Base-by-base conservation (phyloP, 2,888 invertebrate species). In the Cephus sareptanus region DNA sequence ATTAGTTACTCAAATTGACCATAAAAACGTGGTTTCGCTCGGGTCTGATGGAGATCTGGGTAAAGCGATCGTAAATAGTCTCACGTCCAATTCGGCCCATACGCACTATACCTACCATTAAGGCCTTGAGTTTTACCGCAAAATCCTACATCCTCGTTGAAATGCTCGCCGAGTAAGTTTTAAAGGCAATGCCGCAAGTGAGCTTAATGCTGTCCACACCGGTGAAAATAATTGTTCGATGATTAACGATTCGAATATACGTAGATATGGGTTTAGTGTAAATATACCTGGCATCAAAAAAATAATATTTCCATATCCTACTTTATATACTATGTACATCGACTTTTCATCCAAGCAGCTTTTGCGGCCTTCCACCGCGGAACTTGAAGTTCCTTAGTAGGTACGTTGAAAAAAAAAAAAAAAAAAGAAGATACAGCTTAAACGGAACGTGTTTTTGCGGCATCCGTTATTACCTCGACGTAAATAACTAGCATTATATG, bases 1-100 rank as follows among this genome's bases (percentile, higher is more conserved):
- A 87, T 86, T 87, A 84, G 85, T 85, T 85, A 86, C 85, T 85
- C 85, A 86, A 89, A 89, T 89, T 86, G 88, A 83, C 83, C 83
- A 83, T 85, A 88, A 87, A 88, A 87, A 87, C 81, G 80, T 80
- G 82, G 79, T 79, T 84, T 81, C 80, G 74, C 74, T 79, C 73
- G 23, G 75, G 13, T 69, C 13, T 34, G 31, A 69, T 34, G 71
- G 71, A 71, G 71, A 71, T 71, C 71, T 33, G 37, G 30, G 34
- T 34, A 34, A 37, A 30, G 74, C 34, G 74, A 74, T 74, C 74
- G 74, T 74, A 74, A 74, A 74, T 74, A 74, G 34, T 30, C 30
- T 37, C 6, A n/a, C 34, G 12, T 37, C 30, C 74, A 37, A 74
- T 34, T 35, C 34, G 74, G 74, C n/a, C 35, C 35, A 30, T 31